Evolutionary conservation across 2,888 invertebrate genomes (phyloP), one percentile per base, ranked within the genome.

Genomic region (Adelphocoris suturalis): DNA sequence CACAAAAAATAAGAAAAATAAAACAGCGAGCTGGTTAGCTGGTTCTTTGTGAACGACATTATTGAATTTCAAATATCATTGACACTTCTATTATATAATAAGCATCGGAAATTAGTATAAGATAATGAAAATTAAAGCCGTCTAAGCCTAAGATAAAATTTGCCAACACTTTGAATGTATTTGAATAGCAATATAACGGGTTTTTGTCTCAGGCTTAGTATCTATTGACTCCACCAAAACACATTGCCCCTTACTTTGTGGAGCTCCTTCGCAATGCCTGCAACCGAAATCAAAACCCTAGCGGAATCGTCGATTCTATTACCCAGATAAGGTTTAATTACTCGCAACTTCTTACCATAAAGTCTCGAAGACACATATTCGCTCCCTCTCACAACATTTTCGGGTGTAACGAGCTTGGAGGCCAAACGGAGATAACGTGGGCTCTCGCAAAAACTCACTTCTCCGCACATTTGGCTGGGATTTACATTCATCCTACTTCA

Each of bases 401-500:
- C 19, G 68, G 68, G 19, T 19, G 23, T 68, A 68, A 68, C 68
- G 68, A 68, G 68, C 9, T 68, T 23, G 14, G 14, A 7, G 12
- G 27, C 23, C 68, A 27, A 23, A 68, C 68, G 23, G 23, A 23
- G 68, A 68, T 68, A 68, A 68, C 23, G 68, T 23, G 19, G 23
- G 68, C 27, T 7, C 23, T 13, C 68, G 11, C 11, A n/a, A 23
- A 68, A 68, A 68, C 68, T 68, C 68, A 68, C 68, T 68, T 68
- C 68, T 61, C 19, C 68, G 11, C 68, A 13, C 68, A 68, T 68
- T 68, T 68, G 68, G 68, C 23, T 11, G 68, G 68, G 68, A 68
- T 68, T 68, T 19, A 19, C 68, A 68, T 23, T 68, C 23, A 68
- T 68, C 68, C 23, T 23, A 68, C 68, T 68, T 68, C 68, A 68